Base-by-base conservation (phyloP, 2,888 invertebrate species). In the Apeira syringaria region DNA sequence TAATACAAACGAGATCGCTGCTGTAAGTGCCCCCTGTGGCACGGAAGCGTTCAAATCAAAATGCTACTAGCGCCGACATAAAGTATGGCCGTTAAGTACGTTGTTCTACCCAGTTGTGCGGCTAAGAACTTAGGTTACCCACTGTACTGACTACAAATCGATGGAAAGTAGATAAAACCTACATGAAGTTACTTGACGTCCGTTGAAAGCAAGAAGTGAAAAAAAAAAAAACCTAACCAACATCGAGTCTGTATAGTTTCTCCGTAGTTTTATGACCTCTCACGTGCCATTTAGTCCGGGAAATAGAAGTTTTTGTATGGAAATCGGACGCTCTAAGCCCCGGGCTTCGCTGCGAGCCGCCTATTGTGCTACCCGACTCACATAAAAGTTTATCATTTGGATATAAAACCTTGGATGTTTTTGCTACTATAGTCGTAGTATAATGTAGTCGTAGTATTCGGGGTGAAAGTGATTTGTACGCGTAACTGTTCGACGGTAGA, bases 291-390 rank as follows among this genome's bases (percentile, higher is more conserved):
- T 88, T 89, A 86, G 79, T 60, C 65, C 80, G 83, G 89, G 89
- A 89, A 89, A 88, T 89, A 82, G 86, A 81, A 86, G 88, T 86
- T 88, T 87, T 87, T 88, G 83, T 81, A 89, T 87, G 87, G 77
- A 86, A 88, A 87, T 89, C 83, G 85, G 85, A 84, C 81, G 86
- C 80, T 82, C 79, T 85, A 85, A 83, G 75, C 74, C 64, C 73
- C 74, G 73, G 74, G 72, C 55, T 63, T 65, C 68, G 74, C 71
- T 71, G 73, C 65, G 74, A 68, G 66, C 71, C 58, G 80, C 76
- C 84, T 81, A 81, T 85, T 82, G 81, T 82, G 81, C 75, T 80
- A 78, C 64, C 73, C 75, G 82, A 81, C 76, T 70, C 74, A 67
- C 78, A 80, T 86, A 86, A 86, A 86, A 86, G 79, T 86, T 84